Evolutionary conservation across 2,113 vertebrate genomes (phyloP).

Genomic region (Neodon shergylaensis): DNA sequence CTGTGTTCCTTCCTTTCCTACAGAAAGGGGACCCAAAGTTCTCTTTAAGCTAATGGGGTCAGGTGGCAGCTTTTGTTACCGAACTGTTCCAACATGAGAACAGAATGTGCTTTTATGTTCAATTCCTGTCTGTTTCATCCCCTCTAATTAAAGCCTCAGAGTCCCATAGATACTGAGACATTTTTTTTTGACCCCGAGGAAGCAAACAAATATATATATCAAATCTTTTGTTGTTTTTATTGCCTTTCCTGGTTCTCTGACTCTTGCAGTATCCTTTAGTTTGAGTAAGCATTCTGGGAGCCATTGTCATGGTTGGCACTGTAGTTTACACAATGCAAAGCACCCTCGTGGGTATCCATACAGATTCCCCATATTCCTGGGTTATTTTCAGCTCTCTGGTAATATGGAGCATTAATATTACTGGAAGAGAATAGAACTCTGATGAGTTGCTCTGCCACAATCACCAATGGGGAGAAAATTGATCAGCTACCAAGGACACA

Average conservation of each 20-base stretch:
- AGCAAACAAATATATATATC: conserved; percentile 21
- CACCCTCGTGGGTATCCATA: neutral
- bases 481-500: neutral
- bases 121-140: conserved; percentile 22
- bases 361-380: neutral
- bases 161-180: neutral
- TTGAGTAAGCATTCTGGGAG: neutral
- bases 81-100: conserved; percentile 56
- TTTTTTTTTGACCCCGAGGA: conserved; percentile 37
- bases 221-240: conserved; percentile 32
- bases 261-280: neutral
- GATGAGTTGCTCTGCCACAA: neutral
- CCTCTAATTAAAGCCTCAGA: conserved; percentile 46
- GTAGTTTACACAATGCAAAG: neutral
- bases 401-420: neutral
- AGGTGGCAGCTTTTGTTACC: conserved; percentile 55
- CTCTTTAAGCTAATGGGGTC: conserved; percentile 53
- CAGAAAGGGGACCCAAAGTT: conserved; percentile 39
- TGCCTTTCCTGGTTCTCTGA: conserved; percentile 20
- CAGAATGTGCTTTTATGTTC: conserved; percentile 63
- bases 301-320: neutral
- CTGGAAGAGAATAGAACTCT: conserved; percentile 43
- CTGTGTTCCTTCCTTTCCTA: conserved; percentile 18
- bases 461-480: conserved; percentile 34
- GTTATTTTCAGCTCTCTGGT: neutral